Percentiles rank a stretch among this genome's conserved stretches.
These are phyloP conservation scores for Coecobrya sp. DNA, from an alignment of 2,888 invertebrate genomes.

Conservation along the genomic window DNA sequence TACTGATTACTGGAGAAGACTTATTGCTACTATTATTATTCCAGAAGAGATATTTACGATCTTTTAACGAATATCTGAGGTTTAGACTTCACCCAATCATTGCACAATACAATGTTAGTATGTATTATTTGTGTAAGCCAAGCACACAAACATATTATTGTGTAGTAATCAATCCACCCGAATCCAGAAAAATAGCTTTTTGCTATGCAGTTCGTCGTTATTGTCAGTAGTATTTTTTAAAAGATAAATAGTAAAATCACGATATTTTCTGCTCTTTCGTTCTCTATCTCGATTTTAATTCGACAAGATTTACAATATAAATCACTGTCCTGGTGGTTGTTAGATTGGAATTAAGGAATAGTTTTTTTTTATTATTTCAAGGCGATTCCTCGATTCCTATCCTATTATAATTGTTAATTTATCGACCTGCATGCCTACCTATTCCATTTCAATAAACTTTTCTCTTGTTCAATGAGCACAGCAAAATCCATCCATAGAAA, in stretches of 20 bases:
- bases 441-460: neutral
- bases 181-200: too few species aligned
- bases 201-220: too few species aligned
- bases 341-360: neutral
- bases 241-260: too few species aligned
- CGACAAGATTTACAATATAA: neutral
- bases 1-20: conserved; percentile 1
- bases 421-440: neutral
- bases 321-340: neutral
- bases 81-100: neutral
- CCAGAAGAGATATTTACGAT: neutral
- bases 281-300: neutral
- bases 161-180: too few species aligned
- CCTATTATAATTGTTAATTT: conserved; percentile 31
- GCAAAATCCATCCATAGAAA: neutral
- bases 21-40: neutral
- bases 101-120: neutral
- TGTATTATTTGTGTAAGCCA: too few species aligned
- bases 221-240: too few species aligned
- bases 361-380: neutral
- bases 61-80: neutral
- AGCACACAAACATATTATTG: too few species aligned
- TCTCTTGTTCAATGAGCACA: neutral
- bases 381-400: neutral
- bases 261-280: too few species aligned